phyloP scores from a whole-genome alignment of 2,797 vertebrate species.

The Sus cebifrons region DNA sequence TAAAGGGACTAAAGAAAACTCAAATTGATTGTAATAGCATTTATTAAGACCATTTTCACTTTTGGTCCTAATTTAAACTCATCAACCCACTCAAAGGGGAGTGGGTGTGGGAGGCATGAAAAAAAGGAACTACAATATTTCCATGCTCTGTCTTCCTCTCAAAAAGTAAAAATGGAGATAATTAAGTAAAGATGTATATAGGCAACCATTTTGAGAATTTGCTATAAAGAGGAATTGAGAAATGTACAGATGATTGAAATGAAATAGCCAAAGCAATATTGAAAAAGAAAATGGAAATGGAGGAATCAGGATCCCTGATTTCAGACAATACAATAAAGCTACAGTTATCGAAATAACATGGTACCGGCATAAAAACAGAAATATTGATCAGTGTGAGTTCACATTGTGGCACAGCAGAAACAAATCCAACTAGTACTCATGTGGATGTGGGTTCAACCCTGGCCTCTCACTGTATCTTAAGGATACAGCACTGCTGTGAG shows the following conservation, averaged over 20 bases:
- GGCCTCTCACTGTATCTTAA: no score
- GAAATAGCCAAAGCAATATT: background rate
- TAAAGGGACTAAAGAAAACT: background rate
- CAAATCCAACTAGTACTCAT: no score
- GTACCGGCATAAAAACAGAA: no score
- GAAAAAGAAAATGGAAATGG: no score
- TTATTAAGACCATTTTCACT: background rate
- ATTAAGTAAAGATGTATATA: background rate
- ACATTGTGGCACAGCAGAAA: no score
- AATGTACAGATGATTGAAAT: background rate
- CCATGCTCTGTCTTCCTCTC: background rate
- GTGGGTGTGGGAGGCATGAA: rapidly evolving
- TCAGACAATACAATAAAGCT: no score
- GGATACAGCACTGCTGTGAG: no score
- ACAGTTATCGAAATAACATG: no score
- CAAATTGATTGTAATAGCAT: background rate
- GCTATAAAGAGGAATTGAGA: background rate
- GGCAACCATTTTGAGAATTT: background rate
- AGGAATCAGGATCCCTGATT: no score
- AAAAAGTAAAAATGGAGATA: background rate
- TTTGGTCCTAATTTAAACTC: background rate
- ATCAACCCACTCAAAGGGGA: background rate
- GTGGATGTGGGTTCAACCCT: no score
- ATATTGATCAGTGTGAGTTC: no score
- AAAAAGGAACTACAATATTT: background rate